Conservation (phyloP, 1,140 invertebrate species). For the Steinernema feltiae region DNA sequence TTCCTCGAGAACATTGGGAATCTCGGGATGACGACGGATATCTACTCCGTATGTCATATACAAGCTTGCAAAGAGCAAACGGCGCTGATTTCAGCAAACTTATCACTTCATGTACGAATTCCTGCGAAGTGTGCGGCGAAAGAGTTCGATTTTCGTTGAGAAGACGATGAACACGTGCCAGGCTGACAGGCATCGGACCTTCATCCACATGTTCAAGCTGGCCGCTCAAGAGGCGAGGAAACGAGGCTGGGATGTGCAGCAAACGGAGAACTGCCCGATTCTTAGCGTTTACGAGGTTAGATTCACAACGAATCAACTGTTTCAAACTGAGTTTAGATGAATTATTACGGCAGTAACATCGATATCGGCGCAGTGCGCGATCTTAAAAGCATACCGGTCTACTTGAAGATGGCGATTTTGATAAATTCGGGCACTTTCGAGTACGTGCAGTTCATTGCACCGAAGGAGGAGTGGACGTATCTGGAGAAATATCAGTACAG, state of each 20-base stretch:
- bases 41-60: neutral
- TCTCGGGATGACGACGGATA: neutral
- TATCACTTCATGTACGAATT: neutral
- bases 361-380: neutral
- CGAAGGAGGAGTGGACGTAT: neutral
- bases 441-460: neutral
- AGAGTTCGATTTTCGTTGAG: neutral
- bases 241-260: neutral
- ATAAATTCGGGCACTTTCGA: neutral
- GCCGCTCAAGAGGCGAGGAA: neutral
- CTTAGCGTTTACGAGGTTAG: neutral
- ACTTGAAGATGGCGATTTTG: neutral
- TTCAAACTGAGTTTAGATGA: too few relatives aligned
- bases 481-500: neutral
- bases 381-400: neutral
- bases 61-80: neutral
- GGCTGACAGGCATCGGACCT: neutral
- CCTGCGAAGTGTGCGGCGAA: neutral
- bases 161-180: neutral
- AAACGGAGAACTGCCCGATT: neutral
- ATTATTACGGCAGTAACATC: neutral
- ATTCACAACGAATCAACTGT: too few relatives aligned
- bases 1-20: neutral
- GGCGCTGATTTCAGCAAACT: neutral
- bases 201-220: conserved; percentile 3